A percentile compares a stretch with the other conserved stretches of the same genome.
These are phyloP conservation scores for Eleginops maclovinus DNA, from an alignment of 2,113 vertebrate genomes.

Conservation along the genomic window DNA sequence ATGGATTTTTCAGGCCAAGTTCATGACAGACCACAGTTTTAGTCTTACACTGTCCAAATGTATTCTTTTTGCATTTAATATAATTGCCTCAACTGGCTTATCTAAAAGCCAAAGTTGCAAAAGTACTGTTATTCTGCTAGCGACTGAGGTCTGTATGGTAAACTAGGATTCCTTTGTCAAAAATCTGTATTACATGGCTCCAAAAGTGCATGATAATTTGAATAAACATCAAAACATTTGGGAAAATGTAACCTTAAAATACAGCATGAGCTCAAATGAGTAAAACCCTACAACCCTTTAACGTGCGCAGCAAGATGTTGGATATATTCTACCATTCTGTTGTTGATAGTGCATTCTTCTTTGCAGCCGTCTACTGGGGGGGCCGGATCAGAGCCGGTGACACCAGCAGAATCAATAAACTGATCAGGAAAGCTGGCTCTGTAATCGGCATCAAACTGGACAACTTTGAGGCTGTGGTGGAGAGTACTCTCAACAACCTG, in stretches of 20 bases:
- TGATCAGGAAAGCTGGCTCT: no score
- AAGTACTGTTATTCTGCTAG: not conserved
- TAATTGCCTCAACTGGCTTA: not conserved
- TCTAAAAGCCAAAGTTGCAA: not conserved
- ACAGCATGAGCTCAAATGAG: not conserved
- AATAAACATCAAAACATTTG: not conserved
- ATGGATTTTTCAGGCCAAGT: not conserved
- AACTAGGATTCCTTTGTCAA: not conserved
- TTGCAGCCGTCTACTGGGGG: no score
- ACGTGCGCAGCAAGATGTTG: no score
- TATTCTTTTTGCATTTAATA: constrained; percentile 12
- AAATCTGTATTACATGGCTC: not conserved
- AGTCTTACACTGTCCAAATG: constrained; percentile 5
- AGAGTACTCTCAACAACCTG: no score
- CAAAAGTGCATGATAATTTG: not conserved
- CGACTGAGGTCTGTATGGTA: not conserved
- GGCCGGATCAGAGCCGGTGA: no score
- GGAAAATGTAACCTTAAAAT: not conserved
- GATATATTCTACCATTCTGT: no score
- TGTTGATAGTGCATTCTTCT: no score
- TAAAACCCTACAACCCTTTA: no score
- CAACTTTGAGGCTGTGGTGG: no score
- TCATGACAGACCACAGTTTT: constrained; percentile 11
- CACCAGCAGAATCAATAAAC: no score
- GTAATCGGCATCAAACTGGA: no score